These are phyloP conservation scores for Acipenser oxyrinchus DNA, from an alignment of 2,797 vertebrate species.

Conservation along the genomic window DNA sequence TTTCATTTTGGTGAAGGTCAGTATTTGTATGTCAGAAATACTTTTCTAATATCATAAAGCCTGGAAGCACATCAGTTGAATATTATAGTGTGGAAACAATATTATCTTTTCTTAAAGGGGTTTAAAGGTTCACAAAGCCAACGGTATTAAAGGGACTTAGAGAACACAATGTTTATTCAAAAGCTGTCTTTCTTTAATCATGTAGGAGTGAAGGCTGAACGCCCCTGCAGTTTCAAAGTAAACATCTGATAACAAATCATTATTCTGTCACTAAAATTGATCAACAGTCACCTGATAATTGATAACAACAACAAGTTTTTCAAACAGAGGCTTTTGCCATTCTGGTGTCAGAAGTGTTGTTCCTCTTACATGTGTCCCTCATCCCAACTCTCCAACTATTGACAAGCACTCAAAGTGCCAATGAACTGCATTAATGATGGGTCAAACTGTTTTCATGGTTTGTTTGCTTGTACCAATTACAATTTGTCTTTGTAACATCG, in stretches of 20 bases:
- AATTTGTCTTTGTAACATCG: too few species aligned
- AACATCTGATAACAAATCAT: constrained; percentile 89
- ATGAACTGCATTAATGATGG: constrained; percentile 46
- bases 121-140: constrained; percentile 44
- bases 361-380: constrained; percentile 35
- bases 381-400: constrained; percentile 49
- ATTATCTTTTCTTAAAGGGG: constrained; percentile 52
- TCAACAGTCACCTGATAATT: constrained; percentile 92
- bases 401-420: constrained; percentile 36
- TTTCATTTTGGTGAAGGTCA: constrained; percentile 54
- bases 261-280: constrained; percentile 81
- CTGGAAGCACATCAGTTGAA: constrained; percentile 57
- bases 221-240: constrained; percentile 48
- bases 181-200: constrained; percentile 10
- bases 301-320: constrained; percentile 66
- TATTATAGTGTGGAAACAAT: constrained; percentile 52
- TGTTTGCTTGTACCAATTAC: too few species aligned
- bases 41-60: constrained; percentile 49
- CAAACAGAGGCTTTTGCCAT: constrained; percentile 28
- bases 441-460: constrained; percentile 35
- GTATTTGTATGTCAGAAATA: constrained; percentile 55
- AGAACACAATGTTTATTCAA: constrained; percentile 19
- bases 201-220: constrained; percentile 13
- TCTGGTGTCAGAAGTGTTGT: constrained; percentile 40
- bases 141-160: constrained; percentile 3